Percentiles rank a stretch among this genome's conserved stretches.
Conservation (phyloP, 2,888 invertebrate species). For the Phalera bucephala region DNA sequence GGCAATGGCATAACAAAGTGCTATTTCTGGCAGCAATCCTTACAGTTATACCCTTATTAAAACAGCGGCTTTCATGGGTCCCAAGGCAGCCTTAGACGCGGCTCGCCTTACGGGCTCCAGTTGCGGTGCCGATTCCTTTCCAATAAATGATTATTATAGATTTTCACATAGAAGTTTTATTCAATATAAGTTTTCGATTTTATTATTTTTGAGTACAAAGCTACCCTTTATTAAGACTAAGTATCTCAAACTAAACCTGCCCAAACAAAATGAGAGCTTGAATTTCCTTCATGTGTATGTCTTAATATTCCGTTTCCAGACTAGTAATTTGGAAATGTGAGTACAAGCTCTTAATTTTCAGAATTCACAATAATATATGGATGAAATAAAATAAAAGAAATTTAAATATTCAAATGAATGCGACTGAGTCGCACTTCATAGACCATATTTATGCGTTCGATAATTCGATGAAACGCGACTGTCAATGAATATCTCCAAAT, state of each 20-base stretch:
- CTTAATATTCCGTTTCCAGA: no score
- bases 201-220: constrained; percentile 15
- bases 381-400: no score
- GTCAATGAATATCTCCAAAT: constrained; percentile 57
- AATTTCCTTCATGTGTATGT: no score
- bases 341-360: no score
- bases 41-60: constrained; percentile 38
- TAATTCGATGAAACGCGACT: constrained; percentile 34
- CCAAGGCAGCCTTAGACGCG: constrained; percentile 37
- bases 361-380: no score
- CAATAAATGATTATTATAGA: constrained; percentile 34
- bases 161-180: constrained; percentile 31
- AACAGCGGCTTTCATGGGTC: constrained; percentile 42
- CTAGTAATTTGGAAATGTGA: no score
- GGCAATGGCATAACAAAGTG: constrained; percentile 29
- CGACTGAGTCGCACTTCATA: constrained; percentile 21
- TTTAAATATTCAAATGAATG: no score
- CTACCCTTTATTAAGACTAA: no score
- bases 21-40: constrained; percentile 28
- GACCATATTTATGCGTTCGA: constrained; percentile 23
- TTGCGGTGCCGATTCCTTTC: constrained; percentile 29
- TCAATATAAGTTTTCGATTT: no score
- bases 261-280: no score
- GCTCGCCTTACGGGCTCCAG: constrained; percentile 43
- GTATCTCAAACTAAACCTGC: no score